phyloP scores from a whole-genome alignment of 2,113 vertebrate species.

The Xiphorhynchus elegans region DNA sequence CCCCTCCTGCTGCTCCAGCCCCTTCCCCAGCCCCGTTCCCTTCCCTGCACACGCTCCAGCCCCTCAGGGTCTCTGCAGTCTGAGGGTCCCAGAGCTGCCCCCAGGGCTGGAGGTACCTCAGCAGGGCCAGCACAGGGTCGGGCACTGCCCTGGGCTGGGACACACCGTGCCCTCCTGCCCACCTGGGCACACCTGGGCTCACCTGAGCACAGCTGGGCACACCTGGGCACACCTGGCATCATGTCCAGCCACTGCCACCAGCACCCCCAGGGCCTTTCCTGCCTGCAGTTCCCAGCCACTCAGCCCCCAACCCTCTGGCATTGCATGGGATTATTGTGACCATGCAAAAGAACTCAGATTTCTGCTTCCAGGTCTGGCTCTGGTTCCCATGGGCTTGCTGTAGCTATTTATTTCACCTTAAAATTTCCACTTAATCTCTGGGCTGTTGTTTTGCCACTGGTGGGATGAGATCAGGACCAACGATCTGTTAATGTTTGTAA shows the following conservation, averaged over 20 bases:
- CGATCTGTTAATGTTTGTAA: constrained; percentile 29
- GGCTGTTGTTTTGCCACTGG: background rate
- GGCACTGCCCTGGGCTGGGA: background rate
- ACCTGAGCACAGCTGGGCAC: background rate
- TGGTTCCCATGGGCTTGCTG: background rate
- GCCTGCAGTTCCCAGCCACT: background rate
- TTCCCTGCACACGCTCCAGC: no score
- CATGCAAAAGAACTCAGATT: background rate
- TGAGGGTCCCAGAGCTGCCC: background rate
- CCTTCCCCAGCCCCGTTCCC: no score
- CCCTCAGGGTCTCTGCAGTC: background rate
- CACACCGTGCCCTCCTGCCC: background rate
- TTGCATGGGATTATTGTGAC: background rate
- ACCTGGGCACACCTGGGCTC: no score
- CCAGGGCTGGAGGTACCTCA: background rate
- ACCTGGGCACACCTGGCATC: no score
- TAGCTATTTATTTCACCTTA: background rate
- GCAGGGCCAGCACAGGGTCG: background rate
- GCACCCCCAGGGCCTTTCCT: background rate
- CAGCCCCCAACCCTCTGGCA: background rate
- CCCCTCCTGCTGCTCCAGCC: no score
- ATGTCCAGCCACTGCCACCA: background rate
- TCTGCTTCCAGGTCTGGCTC: background rate
- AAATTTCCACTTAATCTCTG: constrained; percentile 7
- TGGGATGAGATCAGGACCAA: background rate